Base-by-base conservation (phyloP, 2,888 invertebrate species). In the Drosophila percnosoma region DNA sequence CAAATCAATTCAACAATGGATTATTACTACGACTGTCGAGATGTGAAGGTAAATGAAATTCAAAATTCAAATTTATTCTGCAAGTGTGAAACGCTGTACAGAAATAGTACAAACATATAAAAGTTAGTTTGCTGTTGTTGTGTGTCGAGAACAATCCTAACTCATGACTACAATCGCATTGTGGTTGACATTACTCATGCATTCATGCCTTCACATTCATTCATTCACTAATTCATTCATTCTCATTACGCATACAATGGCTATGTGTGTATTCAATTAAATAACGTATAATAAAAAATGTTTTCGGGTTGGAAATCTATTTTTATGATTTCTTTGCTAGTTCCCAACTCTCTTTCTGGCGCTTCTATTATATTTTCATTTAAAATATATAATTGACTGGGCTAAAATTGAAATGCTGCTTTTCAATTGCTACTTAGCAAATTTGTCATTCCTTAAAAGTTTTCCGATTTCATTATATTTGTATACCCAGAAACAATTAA, bases 21-120 rank as follows among this genome's bases (percentile, higher is more conserved):
- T 74, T 85, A 75, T 86, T 86, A 80, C 74, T 88, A 80, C 70
- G 78, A 83, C 36, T 80, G 77, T 38, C 65, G 82, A 36, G 85
- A 85, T 57, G 58, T 85, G 54, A 85, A 85, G 85, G 85, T 85
- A 85, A 86, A 18, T 18, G 11, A 15, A 24, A 36, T 18, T 5
- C 0, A 5, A 24, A 53, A 33, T 62, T 55, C 33, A 62, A 69
- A 70, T 69, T 31, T 62, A 70, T 70, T 62, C 40, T 40, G 38
- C n/a, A 48, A 54, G 61, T 70, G 69, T 55, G 48, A 51, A 67
- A 33, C 45, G n/a, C 2, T 27, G 6, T 21, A 36, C 29, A 24
- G 40, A 29, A 59, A 57, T 55, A 36, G 18, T 38, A 38, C 38
- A 18, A 7, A 38, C 18, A 38, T 38, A 18, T 38, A 4, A 34